Percentiles rank a stretch among this genome's conserved stretches.
Evolutionary conservation across 2,888 invertebrate genomes (phyloP).

Genomic region (Chloromyia formosa): DNA sequence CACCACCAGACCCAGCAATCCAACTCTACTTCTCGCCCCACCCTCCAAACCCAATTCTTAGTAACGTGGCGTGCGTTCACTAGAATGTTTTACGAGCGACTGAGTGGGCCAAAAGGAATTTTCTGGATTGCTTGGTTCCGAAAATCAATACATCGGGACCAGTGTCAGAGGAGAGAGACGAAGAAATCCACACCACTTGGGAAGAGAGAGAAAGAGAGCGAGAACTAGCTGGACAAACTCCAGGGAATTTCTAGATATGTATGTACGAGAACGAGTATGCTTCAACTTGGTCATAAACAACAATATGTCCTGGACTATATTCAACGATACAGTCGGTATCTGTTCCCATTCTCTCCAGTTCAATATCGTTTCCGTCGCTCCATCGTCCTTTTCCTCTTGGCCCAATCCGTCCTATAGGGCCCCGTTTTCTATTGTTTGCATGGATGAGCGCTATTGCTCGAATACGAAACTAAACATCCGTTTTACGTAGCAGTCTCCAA

Average conservation of each 20-base stretch:
- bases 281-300: conserved; percentile 39
- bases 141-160: conserved; percentile 29
- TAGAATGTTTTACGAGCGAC: conserved; percentile 28
- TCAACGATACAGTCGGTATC: conserved; percentile 16
- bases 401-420: background rate
- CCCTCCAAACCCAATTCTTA: conserved; percentile 2
- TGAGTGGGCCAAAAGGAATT: conserved; percentile 42
- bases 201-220: conserved; percentile 2
- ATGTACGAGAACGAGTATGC: too few relatives aligned
- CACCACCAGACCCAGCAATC: background rate
- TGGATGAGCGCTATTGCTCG: conserved; percentile 38
- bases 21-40: background rate
- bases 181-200: background rate
- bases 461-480: conserved; percentile 32
- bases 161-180: background rate
- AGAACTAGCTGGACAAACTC: conserved; percentile 39
- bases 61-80: conserved; percentile 26
- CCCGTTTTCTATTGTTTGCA: conserved; percentile 24
- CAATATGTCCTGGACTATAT: conserved; percentile 35
- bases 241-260: conserved; percentile 43
- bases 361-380: background rate
- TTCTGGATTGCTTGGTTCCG: conserved; percentile 32
- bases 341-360: conserved; percentile 14
- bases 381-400: background rate
- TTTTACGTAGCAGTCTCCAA: conserved; percentile 20